Percentiles rank a stretch among this genome's conserved stretches.
These are phyloP conservation scores for Unio pictorum DNA, from an alignment of 2,888 invertebrate genomes.

Conservation along the genomic window DNA sequence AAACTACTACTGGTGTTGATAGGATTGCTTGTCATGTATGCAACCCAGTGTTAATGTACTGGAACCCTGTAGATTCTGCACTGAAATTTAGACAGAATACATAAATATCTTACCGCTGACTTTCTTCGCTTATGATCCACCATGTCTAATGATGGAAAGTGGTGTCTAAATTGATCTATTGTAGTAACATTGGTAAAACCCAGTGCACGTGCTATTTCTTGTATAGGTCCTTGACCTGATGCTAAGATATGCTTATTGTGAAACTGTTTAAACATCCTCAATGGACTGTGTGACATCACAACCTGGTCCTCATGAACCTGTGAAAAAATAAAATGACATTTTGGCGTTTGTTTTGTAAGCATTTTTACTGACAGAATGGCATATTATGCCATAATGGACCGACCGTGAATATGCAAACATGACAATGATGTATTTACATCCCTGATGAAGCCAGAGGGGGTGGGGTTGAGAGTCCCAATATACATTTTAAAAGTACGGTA, in stretches of 20 bases:
- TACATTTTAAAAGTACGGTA: too few species aligned
- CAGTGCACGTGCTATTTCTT: slow-evolving; percentile 75
- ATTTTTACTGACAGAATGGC: too few species aligned
- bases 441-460: too few species aligned
- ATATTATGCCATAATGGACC: too few species aligned
- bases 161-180: slow-evolving; percentile 75
- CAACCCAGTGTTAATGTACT: neutral
- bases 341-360: too few species aligned
- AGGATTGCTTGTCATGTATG: slow-evolving; percentile 1
- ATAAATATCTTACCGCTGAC: slow-evolving; percentile 62
- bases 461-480: too few species aligned
- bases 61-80: neutral
- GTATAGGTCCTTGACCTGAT: slow-evolving; percentile 76
- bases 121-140: slow-evolving; percentile 73
- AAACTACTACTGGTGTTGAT: slow-evolving; percentile 10
- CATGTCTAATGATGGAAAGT: slow-evolving; percentile 78
- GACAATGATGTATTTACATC: too few species aligned
- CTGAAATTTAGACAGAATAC: neutral
- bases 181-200: slow-evolving; percentile 78
- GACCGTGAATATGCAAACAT: too few species aligned
- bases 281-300: slow-evolving; percentile 79
- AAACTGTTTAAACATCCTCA: slow-evolving; percentile 77
- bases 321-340: slow-evolving; percentile 11
- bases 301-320: slow-evolving; percentile 77
- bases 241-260: slow-evolving; percentile 78